A percentile compares a stretch with the other conserved stretches of the same genome.
Conservation (phyloP, 2,888 invertebrate genomes). For the Troides aeacus region DNA sequence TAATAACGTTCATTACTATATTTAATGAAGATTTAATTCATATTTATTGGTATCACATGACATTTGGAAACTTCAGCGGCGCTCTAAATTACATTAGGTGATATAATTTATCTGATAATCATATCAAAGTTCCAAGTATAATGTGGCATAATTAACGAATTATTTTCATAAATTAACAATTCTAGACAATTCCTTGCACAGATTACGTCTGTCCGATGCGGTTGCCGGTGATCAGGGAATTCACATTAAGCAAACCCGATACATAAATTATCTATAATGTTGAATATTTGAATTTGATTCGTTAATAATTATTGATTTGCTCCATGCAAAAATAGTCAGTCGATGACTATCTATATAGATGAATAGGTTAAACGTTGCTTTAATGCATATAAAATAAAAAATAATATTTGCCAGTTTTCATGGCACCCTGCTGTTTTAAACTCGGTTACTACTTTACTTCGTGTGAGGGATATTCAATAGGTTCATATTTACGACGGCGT, state of each 20-base stretch:
- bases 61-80: background rate
- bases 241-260: constrained; percentile 18
- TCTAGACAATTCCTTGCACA: constrained; percentile 8
- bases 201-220: constrained; percentile 11
- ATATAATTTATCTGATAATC: constrained; percentile 2
- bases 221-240: constrained; percentile 20
- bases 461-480: background rate
- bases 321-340: constrained; percentile 2
- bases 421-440: constrained; percentile 12
- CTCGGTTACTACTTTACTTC: constrained; percentile 5
- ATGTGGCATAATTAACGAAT: constrained; percentile 14
- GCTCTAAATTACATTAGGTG: constrained; percentile 1
- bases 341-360: constrained; percentile 3
- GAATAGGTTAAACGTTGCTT: background rate
- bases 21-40: no score
- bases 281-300: constrained; percentile 13
- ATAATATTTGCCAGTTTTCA: background rate
- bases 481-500: background rate
- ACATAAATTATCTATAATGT: background rate
- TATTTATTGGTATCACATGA: background rate
- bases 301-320: constrained; percentile 16
- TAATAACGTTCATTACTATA: no score
- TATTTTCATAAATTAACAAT: constrained; percentile 26
- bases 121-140: background rate
- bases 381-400: background rate